These are phyloP conservation scores for Mugil cephalus DNA, from an alignment of 2,113 vertebrate species.

Conservation along the genomic window DNA sequence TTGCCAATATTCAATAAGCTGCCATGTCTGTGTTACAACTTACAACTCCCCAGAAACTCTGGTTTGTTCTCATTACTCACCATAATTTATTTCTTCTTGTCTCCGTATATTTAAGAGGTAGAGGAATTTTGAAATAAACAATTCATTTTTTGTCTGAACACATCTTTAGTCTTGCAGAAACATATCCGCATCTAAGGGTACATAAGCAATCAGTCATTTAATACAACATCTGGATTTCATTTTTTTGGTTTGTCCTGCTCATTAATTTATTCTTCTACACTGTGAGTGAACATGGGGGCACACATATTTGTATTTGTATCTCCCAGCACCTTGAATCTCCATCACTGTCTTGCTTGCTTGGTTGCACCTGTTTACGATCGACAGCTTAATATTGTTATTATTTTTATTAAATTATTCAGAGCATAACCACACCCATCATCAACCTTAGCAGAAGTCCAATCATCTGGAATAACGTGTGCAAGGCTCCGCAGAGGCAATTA, in stretches of 20 bases:
- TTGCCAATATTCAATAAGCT: too few relatives aligned
- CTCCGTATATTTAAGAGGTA: too few relatives aligned
- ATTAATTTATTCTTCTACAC: not conserved
- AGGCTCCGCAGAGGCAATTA: slow-evolving; percentile 12
- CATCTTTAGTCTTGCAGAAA: not conserved
- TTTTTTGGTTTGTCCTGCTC: not conserved
- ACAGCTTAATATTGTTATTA: not conserved
- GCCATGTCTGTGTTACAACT: too few relatives aligned
- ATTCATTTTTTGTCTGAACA: not conserved
- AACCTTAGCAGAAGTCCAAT: slow-evolving; percentile 4
- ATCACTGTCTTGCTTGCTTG: not conserved
- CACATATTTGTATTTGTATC: too few relatives aligned
- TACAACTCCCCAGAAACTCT: too few relatives aligned
- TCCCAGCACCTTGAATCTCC: not conserved
- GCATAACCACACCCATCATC: slow-evolving; percentile 2
- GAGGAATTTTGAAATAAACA: too few relatives aligned
- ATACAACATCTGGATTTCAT: not conserved
- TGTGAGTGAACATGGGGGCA: not conserved
- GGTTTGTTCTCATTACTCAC: too few relatives aligned
- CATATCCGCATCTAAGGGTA: too few relatives aligned
- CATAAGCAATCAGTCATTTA: too few relatives aligned
- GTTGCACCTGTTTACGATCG: not conserved
- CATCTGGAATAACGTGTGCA: slow-evolving; percentile 3
- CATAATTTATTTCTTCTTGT: too few relatives aligned
- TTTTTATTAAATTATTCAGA: not conserved